These are phyloP conservation scores for Macrosoma leucophasiata DNA, from an alignment of 2,888 invertebrate species.

Conservation along the genomic window DNA sequence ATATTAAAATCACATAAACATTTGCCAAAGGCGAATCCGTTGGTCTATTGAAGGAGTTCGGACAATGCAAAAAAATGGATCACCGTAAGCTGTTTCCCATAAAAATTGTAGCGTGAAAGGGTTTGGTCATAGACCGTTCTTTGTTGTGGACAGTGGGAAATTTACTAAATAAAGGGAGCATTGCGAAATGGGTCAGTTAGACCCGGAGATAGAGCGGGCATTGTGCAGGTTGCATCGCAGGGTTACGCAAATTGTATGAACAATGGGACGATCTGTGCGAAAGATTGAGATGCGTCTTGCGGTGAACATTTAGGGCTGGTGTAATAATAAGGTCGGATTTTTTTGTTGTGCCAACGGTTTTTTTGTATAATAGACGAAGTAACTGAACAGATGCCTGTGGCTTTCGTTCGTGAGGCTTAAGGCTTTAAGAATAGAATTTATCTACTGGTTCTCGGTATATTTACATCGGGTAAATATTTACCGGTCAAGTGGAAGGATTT, in stretches of 20 bases:
- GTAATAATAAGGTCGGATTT: no score
- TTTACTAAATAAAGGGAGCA: slow-evolving; percentile 57
- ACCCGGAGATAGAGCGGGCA: slow-evolving; percentile 44
- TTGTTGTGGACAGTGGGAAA: slow-evolving; percentile 70
- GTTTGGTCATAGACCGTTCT: slow-evolving; percentile 50
- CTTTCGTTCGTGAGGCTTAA: no score
- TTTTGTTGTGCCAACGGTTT: no score
- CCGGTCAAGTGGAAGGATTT: no score
- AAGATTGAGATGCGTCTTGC: slow-evolving; percentile 42
- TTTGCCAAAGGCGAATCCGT: slow-evolving; percentile 64
- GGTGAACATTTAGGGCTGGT: no score
- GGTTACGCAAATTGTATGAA: slow-evolving; percentile 62
- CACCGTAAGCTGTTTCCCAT: slow-evolving; percentile 67
- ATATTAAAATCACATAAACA: slow-evolving; percentile 62
- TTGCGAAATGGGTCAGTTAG: slow-evolving; percentile 64
- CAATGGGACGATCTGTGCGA: slow-evolving; percentile 39
- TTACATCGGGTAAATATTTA: no score
- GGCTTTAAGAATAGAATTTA: no score
- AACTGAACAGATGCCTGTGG: no score
- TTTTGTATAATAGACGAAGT: no score
- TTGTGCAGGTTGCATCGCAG: slow-evolving; percentile 51
- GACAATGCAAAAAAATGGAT: slow-evolving; percentile 75
- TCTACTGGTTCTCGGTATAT: no score
- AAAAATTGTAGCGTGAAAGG: slow-evolving; percentile 66
- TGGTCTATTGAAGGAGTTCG: slow-evolving; percentile 42